phyloP scores from a whole-genome alignment of 2,888 invertebrate genomes.

The Cistogaster globosa region DNA sequence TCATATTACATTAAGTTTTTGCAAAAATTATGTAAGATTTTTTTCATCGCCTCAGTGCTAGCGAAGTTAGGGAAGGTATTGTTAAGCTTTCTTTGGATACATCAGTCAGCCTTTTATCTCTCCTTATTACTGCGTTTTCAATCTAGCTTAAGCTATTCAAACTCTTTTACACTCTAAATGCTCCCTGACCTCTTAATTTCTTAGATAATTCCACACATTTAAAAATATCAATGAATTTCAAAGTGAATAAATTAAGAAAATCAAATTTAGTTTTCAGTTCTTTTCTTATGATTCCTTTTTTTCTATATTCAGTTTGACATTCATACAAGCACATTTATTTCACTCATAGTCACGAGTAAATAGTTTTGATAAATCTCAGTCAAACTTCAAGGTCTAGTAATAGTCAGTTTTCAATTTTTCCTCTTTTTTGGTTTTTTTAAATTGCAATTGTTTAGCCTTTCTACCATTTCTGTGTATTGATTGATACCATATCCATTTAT shows the following conservation, averaged over 20 bases:
- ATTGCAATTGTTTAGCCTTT: conserved; percentile 17
- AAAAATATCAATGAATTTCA: conserved; percentile 33
- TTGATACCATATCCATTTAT: conserved; percentile 36
- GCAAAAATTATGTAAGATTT: too few species aligned
- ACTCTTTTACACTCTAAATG: too few species aligned
- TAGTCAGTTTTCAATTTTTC: conserved; percentile 62
- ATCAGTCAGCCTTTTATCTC: too few species aligned
- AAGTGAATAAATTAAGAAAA: conserved; percentile 30
- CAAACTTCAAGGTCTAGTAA: conserved; percentile 70
- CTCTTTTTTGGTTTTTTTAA: background rate
- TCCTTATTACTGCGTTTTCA: too few species aligned
- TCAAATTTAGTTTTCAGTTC: conserved; percentile 11
- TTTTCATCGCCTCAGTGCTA: too few species aligned
- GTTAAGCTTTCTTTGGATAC: too few species aligned
- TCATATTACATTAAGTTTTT: too few species aligned
- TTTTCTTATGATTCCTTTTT: conserved; percentile 3
- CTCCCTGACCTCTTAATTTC: background rate
- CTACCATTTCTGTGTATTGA: conserved; percentile 26
- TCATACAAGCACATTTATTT: conserved; percentile 58
- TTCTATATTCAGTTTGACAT: conserved; percentile 16
- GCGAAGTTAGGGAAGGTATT: too few species aligned
- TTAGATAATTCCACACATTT: conserved; percentile 7
- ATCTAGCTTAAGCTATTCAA: too few species aligned
- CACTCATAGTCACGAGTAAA: conserved; percentile 66
- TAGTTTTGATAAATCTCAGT: conserved; percentile 68